These are phyloP conservation scores for Borostomias antarcticus DNA, from an alignment of 2,797 vertebrate species.

Conservation along the genomic window DNA sequence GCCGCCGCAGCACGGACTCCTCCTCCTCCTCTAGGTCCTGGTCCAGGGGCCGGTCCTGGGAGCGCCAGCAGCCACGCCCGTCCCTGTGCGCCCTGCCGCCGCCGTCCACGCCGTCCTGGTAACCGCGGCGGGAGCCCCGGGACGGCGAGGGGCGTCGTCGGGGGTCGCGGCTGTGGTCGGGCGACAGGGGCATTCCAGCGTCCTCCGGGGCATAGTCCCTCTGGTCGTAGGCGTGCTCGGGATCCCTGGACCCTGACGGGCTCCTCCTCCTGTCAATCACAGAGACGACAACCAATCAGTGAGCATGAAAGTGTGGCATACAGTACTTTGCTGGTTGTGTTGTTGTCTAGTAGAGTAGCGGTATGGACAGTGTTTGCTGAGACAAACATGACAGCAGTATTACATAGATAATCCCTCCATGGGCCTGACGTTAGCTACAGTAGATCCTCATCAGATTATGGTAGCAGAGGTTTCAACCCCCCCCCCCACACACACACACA, in stretches of 20 bases:
- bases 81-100: conserved; percentile 84
- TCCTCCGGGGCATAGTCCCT: conserved; percentile 95
- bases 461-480: too few relatives aligned
- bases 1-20: conserved; percentile 85
- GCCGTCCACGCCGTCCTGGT: conserved; percentile 79
- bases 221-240: conserved; percentile 93
- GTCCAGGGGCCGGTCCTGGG: conserved; percentile 84
- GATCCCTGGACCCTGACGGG: conserved; percentile 94
- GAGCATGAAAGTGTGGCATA: too few relatives aligned
- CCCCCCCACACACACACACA: too few relatives aligned
- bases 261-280: conserved; percentile 88
- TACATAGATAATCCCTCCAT: too few relatives aligned
- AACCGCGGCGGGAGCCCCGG: conserved; percentile 78
- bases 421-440: too few relatives aligned
- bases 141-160: conserved; percentile 84
- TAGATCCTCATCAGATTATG: conserved; percentile 46
- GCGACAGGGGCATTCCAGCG: conserved; percentile 94
- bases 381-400: too few relatives aligned
- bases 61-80: conserved; percentile 86
- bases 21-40: conserved; percentile 88
- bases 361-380: too few relatives aligned
- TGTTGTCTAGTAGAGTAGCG: too few relatives aligned
- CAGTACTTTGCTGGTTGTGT: too few relatives aligned
- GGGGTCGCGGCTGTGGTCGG: conserved; percentile 89
- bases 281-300: conserved; percentile 23